Evolutionary conservation across 2,113 vertebrate genomes (phyloP).

Genomic region (Brachyistius frenatus): DNA sequence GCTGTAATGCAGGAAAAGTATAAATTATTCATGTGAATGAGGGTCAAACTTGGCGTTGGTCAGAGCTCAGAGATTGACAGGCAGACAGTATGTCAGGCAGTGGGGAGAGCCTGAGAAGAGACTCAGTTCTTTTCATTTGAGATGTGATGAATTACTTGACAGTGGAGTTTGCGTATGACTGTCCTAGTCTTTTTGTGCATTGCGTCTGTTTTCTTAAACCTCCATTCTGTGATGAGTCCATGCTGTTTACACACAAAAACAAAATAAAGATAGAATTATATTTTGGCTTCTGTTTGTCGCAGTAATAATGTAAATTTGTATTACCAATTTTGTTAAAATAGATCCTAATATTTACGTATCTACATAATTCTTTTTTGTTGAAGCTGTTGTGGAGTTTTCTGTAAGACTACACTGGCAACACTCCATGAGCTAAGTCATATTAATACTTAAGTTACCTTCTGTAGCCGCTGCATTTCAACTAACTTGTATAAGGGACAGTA

Average conservation of each 20-base stretch:
- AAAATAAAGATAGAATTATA: slow-evolving; percentile 5
- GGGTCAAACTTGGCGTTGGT: slow-evolving; percentile 45
- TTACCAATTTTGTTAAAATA: not conserved
- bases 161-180: slow-evolving; percentile 30
- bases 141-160: slow-evolving; percentile 32
- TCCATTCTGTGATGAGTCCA: slow-evolving; percentile 3
- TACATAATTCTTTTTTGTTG: not conserved
- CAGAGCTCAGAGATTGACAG: slow-evolving; percentile 51
- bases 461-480: not conserved
- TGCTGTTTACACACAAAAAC: slow-evolving; percentile 6
- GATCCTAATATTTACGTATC: not conserved
- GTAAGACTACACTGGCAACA: not conserved
- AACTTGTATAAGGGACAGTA: not conserved
- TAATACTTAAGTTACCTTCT: not conserved
- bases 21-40: slow-evolving; percentile 64
- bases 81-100: slow-evolving; percentile 16
- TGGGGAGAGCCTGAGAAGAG: slow-evolving; percentile 1
- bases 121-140: not conserved
- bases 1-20: slow-evolving; percentile 55
- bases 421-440: not conserved
- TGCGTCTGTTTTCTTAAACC: slow-evolving; percentile 21
- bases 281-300: slow-evolving; percentile 3
- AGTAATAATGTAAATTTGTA: not conserved
- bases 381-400: not conserved
- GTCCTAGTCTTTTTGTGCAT: slow-evolving; percentile 24